These are phyloP conservation scores for Conomelus anceps DNA, from an alignment of 2,888 invertebrate genomes.

Conservation along the genomic window DNA sequence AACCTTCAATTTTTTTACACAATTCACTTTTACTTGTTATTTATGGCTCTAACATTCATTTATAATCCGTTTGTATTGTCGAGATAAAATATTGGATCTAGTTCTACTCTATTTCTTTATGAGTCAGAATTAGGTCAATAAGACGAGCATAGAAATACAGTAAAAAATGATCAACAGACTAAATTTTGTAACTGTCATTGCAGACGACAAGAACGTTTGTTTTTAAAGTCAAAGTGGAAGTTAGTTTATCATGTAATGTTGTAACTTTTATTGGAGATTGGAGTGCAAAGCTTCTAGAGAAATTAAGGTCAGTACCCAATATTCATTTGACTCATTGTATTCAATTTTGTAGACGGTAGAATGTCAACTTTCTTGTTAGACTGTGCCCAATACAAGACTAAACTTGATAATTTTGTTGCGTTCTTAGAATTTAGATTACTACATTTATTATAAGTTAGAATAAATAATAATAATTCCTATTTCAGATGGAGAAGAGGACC, in stretches of 20 bases:
- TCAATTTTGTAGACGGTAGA: background rate
- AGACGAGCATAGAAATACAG: background rate
- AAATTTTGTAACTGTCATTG: background rate
- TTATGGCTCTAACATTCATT: background rate
- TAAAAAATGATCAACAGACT: background rate
- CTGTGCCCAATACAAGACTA: too few relatives aligned
- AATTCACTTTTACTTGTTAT: background rate
- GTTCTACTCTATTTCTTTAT: background rate
- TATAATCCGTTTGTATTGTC: background rate
- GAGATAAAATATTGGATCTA: background rate
- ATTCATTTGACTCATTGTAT: background rate
- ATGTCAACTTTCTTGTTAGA: too few relatives aligned
- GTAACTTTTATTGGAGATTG: background rate
- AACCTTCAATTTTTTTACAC: background rate
- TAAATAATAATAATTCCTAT: background rate
- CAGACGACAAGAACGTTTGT: background rate
- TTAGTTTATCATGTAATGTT: background rate
- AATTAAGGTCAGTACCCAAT: background rate
- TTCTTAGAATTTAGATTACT: too few relatives aligned
- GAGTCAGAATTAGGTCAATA: background rate
- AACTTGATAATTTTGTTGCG: too few relatives aligned
- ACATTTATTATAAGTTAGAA: too few relatives aligned
- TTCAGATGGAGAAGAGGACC: background rate
- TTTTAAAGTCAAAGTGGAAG: background rate
- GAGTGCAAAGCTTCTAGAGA: background rate